A percentile compares a stretch with the other conserved stretches of the same genome.
These are phyloP conservation scores for Drosophila parthenogenetica DNA, from an alignment of 2,888 invertebrate genomes.

Conservation along the genomic window DNA sequence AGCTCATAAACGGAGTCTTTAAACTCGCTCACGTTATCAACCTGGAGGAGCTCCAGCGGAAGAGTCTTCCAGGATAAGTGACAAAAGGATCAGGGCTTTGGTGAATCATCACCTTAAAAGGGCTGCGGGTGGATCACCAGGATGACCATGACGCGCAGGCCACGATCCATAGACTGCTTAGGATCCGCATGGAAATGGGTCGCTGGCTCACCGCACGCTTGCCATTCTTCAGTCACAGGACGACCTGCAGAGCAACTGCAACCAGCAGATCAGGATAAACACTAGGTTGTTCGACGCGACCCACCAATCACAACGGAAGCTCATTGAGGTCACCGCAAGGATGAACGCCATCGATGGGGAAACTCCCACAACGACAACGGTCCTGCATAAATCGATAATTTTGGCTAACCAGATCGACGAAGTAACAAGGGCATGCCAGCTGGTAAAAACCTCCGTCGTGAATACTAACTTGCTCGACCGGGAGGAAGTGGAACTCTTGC, in stretches of 20 bases:
- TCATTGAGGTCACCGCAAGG: too few relatives aligned
- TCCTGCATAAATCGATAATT: background rate
- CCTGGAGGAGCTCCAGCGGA: too few relatives aligned
- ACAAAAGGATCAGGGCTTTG: too few relatives aligned
- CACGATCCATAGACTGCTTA: conserved; percentile 34
- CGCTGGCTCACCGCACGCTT: conserved; percentile 12
- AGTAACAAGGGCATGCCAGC: too few relatives aligned
- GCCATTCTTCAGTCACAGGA: background rate
- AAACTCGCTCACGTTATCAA: background rate
- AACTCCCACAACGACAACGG: background rate
- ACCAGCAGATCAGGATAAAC: conserved; percentile 36
- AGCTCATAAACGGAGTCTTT: conserved; percentile 4
- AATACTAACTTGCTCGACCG: too few relatives aligned
- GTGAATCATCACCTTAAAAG: too few relatives aligned
- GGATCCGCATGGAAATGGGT: conserved; percentile 44
- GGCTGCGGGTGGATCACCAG: too few relatives aligned
- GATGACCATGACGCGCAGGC: too few relatives aligned
- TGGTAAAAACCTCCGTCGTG: too few relatives aligned
- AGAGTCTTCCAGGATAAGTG: too few relatives aligned
- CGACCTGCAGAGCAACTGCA: conserved; percentile 1
- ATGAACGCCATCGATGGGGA: conserved; percentile 8
- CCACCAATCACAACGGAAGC: conserved; percentile 3
- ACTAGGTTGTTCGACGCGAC: conserved; percentile 9
- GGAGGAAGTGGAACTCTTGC: background rate
- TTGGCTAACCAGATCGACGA: background rate